These are phyloP conservation scores for Drosophila nigrodunni DNA, from an alignment of 1,140 invertebrate species.

Conservation along the genomic window DNA sequence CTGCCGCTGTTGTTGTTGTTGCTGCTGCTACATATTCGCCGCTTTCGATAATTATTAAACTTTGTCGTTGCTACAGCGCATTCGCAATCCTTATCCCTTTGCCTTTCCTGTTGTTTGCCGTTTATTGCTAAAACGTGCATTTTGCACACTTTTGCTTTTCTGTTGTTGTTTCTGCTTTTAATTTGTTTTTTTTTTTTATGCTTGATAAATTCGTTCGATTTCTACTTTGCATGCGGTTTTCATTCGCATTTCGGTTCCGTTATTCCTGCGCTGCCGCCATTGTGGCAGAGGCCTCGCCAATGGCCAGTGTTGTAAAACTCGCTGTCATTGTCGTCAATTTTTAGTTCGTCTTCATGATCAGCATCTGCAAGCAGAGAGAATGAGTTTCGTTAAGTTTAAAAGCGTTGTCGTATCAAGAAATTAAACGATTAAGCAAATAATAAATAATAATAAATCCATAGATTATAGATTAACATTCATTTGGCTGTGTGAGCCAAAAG, in stretches of 20 bases:
- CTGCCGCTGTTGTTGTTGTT: not conserved
- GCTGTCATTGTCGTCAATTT: conserved; percentile 14
- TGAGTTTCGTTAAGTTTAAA: not conserved
- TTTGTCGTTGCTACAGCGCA: conserved; percentile 31
- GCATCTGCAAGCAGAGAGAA: conserved; percentile 32
- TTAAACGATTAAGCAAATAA: not conserved
- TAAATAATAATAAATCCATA: not conserved
- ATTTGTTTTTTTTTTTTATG: conserved; percentile 46
- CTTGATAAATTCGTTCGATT: conserved; percentile 68
- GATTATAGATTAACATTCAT: not conserved
- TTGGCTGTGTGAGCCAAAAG: not conserved
- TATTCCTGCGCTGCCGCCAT: conserved; percentile 26
- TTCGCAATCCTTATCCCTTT: conserved; percentile 32
- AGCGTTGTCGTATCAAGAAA: conserved; percentile 16
- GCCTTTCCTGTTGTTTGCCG: conserved; percentile 37
- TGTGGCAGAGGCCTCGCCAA: conserved; percentile 7
- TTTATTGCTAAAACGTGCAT: conserved; percentile 78
- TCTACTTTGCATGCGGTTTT: conserved; percentile 32
- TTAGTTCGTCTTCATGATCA: conserved; percentile 33
- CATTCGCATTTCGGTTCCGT: conserved; percentile 33
- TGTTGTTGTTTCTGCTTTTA: conserved; percentile 16
- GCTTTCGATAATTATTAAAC: conserved; percentile 53
- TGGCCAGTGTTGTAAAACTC: conserved; percentile 53
- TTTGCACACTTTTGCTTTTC: conserved; percentile 47
- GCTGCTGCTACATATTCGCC: conserved; percentile 30